A percentile compares a stretch with the other conserved stretches of the same genome.
Evolutionary conservation across 2,113 vertebrate species (phyloP).

Genomic region (Neogale vison): DNA sequence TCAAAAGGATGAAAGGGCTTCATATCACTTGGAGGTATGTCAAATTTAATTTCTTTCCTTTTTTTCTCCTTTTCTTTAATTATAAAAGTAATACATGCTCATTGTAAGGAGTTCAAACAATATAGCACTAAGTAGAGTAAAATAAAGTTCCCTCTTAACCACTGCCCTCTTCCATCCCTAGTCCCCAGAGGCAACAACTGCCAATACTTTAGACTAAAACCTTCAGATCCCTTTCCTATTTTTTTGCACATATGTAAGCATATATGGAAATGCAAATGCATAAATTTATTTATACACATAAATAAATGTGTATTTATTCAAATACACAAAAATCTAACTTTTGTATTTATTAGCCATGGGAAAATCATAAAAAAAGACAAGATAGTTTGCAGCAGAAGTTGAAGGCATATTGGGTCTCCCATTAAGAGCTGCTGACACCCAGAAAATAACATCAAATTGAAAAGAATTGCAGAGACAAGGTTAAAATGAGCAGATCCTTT

Average conservation of each 20-base stretch:
- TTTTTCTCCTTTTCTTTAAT: conserved; percentile 44
- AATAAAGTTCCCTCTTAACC: background rate
- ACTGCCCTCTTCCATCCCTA: background rate
- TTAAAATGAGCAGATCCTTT: background rate
- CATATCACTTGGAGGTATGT: background rate
- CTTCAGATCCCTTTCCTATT: background rate
- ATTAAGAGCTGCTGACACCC: background rate
- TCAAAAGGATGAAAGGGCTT: conserved; percentile 39
- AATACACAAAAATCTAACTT: background rate
- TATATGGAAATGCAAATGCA: background rate
- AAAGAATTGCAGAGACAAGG: background rate
- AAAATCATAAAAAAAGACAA: background rate
- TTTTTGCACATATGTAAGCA: background rate
- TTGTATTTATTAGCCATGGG: background rate
- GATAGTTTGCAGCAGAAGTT: background rate
- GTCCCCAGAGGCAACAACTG: background rate
- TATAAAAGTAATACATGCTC: conserved; percentile 44
- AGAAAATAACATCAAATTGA: background rate
- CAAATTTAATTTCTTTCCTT: conserved; percentile 41
- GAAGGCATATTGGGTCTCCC: background rate
- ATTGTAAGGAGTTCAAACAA: conserved; percentile 31
- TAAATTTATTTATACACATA: background rate
- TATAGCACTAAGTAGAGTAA: background rate
- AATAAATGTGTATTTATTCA: background rate
- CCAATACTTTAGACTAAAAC: background rate